These are phyloP conservation scores for Darevskia mixta DNA, from an alignment of 2,797 vertebrate genomes.

Conservation along the genomic window DNA sequence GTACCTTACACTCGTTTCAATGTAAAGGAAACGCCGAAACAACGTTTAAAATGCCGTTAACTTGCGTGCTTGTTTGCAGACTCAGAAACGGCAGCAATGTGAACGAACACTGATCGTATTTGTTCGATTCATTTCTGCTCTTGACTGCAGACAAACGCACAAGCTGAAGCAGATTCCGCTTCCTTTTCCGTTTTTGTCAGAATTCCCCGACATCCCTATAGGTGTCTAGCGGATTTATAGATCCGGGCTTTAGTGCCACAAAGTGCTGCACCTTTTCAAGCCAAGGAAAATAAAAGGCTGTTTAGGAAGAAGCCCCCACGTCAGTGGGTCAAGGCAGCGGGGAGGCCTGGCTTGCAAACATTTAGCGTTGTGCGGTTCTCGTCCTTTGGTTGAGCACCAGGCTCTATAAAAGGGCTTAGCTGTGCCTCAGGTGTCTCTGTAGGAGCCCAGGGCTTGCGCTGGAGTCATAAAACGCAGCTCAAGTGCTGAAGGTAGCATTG, in stretches of 20 bases:
- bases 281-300: neutral
- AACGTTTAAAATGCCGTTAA: too few species aligned
- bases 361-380: neutral
- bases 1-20: too few species aligned
- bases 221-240: neutral
- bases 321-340: too few species aligned
- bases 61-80: too few species aligned
- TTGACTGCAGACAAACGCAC: too few species aligned
- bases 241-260: neutral
- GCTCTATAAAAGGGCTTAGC: constrained; percentile 22
- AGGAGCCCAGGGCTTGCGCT: constrained; percentile 7
- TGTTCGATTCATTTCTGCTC: too few species aligned
- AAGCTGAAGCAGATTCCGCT: neutral
- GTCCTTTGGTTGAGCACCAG: constrained; percentile 34
- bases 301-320: neutral
- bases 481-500: constrained; percentile 25
- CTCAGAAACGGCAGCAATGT: too few species aligned
- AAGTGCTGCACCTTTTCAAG: neutral
- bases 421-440: constrained; percentile 23
- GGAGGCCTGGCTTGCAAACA: neutral
- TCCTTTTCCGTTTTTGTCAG: too few species aligned
- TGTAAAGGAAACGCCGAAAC: too few species aligned
- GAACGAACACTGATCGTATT: too few species aligned
- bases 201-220: neutral
- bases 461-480: constrained; percentile 23